Evolutionary conservation across 1,140 invertebrate species (phyloP).

Genomic region (Drosophila subpulchrella): DNA sequence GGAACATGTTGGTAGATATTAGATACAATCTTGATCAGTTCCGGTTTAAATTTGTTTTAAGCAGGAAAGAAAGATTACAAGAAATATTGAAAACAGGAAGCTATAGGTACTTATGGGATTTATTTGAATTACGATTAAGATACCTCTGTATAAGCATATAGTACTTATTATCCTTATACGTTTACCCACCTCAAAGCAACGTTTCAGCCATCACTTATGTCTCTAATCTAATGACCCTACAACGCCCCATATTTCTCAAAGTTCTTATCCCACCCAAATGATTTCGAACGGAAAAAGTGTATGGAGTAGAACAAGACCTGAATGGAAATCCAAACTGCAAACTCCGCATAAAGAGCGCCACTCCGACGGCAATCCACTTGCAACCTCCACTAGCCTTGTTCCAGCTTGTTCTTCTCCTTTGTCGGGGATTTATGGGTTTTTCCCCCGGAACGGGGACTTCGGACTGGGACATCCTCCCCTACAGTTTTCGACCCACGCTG

Average conservation of each 20-base stretch:
- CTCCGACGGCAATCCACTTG: conserved; percentile 37
- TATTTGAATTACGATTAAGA: background rate
- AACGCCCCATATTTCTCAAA: conserved; percentile 5
- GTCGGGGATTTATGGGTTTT: conserved; percentile 51
- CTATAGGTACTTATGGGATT: background rate
- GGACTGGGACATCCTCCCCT: background rate
- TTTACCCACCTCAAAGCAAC: background rate
- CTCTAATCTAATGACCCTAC: conserved; percentile 17
- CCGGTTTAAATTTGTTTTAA: background rate
- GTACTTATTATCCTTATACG: no score
- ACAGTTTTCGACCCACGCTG: conserved; percentile 12
- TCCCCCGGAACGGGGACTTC: background rate
- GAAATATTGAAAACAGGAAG: background rate
- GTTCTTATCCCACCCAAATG: conserved; percentile 24
- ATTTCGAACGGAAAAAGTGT: conserved; percentile 10
- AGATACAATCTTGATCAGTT: conserved; percentile 2
- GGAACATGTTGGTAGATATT: background rate
- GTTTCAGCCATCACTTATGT: conserved; percentile 10
- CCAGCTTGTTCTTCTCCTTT: conserved; percentile 20
- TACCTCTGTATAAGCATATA: background rate
- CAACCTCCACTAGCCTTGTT: conserved; percentile 44
- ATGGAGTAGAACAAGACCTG: conserved; percentile 4
- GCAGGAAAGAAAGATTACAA: no score
- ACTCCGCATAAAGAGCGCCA: conserved; percentile 46
- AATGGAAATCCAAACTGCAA: conserved; percentile 55